A percentile compares a stretch with the other conserved stretches of the same genome.
Evolutionary conservation across 2,113 vertebrate species (phyloP).

Genomic region (Catharus fuscescens): DNA sequence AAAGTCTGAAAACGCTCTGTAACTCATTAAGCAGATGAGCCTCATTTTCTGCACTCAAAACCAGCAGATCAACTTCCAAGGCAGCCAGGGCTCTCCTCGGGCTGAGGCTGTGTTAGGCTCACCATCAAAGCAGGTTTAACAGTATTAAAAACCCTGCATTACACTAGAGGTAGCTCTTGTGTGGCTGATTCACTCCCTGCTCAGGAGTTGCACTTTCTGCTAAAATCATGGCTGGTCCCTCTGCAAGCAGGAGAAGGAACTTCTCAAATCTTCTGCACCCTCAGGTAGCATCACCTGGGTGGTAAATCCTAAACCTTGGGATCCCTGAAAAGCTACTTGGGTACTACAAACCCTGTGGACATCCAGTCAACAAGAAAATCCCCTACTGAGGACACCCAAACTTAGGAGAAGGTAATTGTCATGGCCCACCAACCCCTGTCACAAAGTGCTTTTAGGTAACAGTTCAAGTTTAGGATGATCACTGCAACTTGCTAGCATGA

Average conservation of each 20-base stretch:
- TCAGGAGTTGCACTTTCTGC: neutral
- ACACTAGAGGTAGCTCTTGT: neutral
- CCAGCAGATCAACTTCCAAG: neutral
- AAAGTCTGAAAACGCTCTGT: neutral
- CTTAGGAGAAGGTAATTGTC: neutral
- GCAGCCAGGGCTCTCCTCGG: neutral
- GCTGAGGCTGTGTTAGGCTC: neutral
- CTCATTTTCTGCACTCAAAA: neutral
- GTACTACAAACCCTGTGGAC: neutral
- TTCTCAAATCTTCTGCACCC: neutral
- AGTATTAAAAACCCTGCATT: neutral
- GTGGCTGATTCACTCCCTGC: neutral
- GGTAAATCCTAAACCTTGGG: neutral
- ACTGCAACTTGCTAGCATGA: neutral
- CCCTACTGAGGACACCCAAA: neutral
- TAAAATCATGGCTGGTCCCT: neutral
- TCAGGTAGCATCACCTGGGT: neutral
- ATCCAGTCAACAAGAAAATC: neutral
- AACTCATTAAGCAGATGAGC: neutral
- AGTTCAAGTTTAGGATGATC: neutral
- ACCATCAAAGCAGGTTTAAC: neutral
- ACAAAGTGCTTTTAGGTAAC: neutral
- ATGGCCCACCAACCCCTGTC: neutral
- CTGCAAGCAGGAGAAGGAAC: neutral
- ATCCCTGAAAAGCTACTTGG: neutral